Base-by-base conservation (phyloP, 2,797 vertebrate species). In the Arremon aurantiirostris region DNA sequence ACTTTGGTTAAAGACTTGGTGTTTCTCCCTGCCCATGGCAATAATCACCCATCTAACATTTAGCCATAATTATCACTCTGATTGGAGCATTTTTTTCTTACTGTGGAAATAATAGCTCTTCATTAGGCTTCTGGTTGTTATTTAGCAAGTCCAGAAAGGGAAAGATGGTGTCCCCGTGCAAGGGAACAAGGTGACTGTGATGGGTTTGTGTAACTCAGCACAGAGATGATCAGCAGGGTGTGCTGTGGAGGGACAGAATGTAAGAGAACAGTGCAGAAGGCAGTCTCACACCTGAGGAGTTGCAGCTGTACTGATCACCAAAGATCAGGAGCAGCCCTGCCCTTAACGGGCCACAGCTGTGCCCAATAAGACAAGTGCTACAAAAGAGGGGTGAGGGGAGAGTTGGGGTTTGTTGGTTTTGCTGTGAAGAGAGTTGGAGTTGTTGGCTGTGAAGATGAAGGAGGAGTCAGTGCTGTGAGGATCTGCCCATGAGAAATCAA, bases 321-420 rank as follows among this genome's bases (percentile, higher is more conserved):
- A 18, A 50, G 27, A 8, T 18, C 28, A 11, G 27, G 49, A 28
- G 7, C 11, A 28, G 27, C 3, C 27, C 49, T 50, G 49, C 16
- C 27, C 27, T 17, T 17, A 50, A 28, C 49, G 28, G 49, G 49
- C 26, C 49, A 11, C 49, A 50, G 49, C 15, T 50, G 49, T 50
- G 49, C 9, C 15, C 6, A 28, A 1, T 28, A 7, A 50, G 15
- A 11, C 0, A 6, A 50, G 49, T 50, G 49, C 49, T 50, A 28
- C 16, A 28, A 11, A 11, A 28, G 27, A 2, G 49, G 11, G 27
- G 27, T 28, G 16, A 50, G 27, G 27, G 16, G 16, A 28, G 16
- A 28, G 49, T 2, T 28, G 27, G 27, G 2, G 27, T 17, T 18
- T 11, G 49, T 18, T 50, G 49, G 27, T 7, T 50, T 1, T 50